Conservation (phyloP, 1,140 invertebrate genomes). For the Heliothis virescens region DNA sequence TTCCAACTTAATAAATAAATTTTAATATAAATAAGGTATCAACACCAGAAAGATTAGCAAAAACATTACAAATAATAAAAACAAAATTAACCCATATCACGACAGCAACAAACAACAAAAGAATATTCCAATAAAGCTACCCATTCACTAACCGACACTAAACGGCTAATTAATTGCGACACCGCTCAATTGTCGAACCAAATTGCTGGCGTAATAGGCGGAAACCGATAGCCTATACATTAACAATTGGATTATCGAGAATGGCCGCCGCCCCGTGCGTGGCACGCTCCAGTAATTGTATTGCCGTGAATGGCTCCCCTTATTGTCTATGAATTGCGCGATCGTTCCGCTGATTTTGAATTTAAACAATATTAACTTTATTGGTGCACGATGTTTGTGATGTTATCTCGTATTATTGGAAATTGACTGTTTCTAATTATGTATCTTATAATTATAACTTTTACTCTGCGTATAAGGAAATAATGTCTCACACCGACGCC, state of each 20-base stretch:
- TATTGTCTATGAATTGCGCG: constrained; percentile 64
- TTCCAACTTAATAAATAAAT: too few species aligned
- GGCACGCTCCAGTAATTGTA: constrained; percentile 69
- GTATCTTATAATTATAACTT: too few species aligned
- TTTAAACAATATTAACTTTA: constrained; percentile 57
- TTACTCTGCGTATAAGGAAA: too few species aligned
- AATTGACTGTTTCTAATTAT: too few species aligned
- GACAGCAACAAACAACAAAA: constrained; percentile 28
- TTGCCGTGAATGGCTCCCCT: constrained; percentile 59
- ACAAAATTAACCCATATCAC: constrained; percentile 37
- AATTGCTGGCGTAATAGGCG: constrained; percentile 69
- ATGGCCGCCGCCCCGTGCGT: constrained; percentile 60
- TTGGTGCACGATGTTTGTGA: neutral
- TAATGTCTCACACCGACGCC: too few species aligned
- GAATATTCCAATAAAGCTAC: constrained; percentile 29
- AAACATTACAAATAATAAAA: neutral
- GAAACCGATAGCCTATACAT: constrained; percentile 69
- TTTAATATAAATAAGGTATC: too few species aligned
- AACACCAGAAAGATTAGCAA: too few species aligned
- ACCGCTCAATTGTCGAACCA: constrained; percentile 64
- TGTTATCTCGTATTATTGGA: neutral
- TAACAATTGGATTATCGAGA: constrained; percentile 76
- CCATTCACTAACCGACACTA: constrained; percentile 49
- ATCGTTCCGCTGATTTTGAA: constrained; percentile 60
- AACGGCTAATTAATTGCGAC: constrained; percentile 59